Base-by-base conservation (phyloP, 2,797 vertebrate genomes). In the Chrosomus eos region DNA sequence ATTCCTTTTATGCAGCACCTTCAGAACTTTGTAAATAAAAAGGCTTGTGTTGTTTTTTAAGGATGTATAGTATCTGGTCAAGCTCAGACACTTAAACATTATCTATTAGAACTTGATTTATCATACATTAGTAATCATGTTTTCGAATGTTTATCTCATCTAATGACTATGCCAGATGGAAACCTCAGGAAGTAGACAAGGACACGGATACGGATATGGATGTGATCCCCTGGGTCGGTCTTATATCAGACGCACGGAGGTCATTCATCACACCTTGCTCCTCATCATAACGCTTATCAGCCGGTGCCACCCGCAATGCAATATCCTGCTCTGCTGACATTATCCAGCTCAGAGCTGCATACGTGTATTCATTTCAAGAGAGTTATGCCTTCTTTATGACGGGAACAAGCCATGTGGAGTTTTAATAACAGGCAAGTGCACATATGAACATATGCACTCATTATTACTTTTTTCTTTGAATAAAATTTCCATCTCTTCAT, bases 201-300 rank as follows among this genome's bases (percentile, higher is more conserved):
- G 16, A 76, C 38, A 14, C 4, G 1, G 43, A 83, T 9, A 64
- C 6, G 45, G 82, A 68, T 45, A 62, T 51, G 31, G 72, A 55
- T 36, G 40, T 21, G 62, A 62, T 48, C 60, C 31, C 82, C 13
- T 53, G 64, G 60, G 77, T 48, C 14, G 7, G 14, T 81, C 73
- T 55, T 11, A 55, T 53, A 76, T 67, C 62, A 58, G 33, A 76
- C 73, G 28, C 10, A 28, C 5, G 1, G 62, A 36, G 73, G 72
- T 40, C 73, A 83, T 83, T 67, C 43, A 83, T 83, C 72, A 83
- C 60, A 62, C 26, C 40, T 68, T 51, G 43, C 64, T 68, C 16
- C 60, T 51, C 53, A 83, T 83, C 73, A 67, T 40, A 64, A 31
- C 3, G 36, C 64, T 71, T 71, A 68, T 71, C 79, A 80, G 43